Base-by-base conservation (phyloP, 1,140 invertebrate genomes). In the Anastatus disparis region DNA sequence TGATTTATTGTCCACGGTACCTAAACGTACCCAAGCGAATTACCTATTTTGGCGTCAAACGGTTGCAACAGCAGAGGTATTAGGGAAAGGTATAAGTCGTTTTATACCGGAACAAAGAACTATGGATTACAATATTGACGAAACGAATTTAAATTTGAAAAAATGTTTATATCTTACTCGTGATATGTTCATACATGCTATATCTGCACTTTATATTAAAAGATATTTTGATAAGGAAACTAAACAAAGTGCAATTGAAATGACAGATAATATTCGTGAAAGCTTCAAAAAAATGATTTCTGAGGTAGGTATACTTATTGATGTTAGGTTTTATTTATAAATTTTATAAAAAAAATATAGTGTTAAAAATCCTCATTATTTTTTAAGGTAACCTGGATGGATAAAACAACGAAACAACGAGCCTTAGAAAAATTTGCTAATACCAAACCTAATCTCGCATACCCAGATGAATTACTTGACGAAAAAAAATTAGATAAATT, bases 401-500 rank as follows among this genome's bases (percentile, higher is more conserved):
- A n/a, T n/a, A n/a, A n/a, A n/a, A n/a, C n/a, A n/a, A n/a, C n/a
- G n/a, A n/a, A n/a, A n/a, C n/a, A n/a, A n/a, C n/a, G n/a, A n/a
- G n/a, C n/a, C n/a, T n/a, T n/a, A n/a, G n/a, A n/a, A n/a, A 95
- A 95, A 82, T 89, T 93, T 0, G 85, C 89, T 15, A 87, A 87
- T 3, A 95, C 95, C 89, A 85, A 89, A 2, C 88, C 90, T 3
- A 91, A 94, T 77, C 94, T 95, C 76, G 94, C 91, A 2, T 95
- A 95, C 78, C 92, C 93, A 4, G 90, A 91, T 65, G 95, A 96
- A 83, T 89, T 97, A 42, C 79, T 94, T 2, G 89, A 95, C 71
- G 86, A 93, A 56, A 80, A 86, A 0, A 93, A 94, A 80, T 84
- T 97, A 0, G 91, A 92, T 24, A 87, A 93, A 69, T 92, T 93